These are phyloP conservation scores for Lagocephalus sceleratus DNA, from an alignment of 2,797 vertebrate species.

Conservation along the genomic window DNA sequence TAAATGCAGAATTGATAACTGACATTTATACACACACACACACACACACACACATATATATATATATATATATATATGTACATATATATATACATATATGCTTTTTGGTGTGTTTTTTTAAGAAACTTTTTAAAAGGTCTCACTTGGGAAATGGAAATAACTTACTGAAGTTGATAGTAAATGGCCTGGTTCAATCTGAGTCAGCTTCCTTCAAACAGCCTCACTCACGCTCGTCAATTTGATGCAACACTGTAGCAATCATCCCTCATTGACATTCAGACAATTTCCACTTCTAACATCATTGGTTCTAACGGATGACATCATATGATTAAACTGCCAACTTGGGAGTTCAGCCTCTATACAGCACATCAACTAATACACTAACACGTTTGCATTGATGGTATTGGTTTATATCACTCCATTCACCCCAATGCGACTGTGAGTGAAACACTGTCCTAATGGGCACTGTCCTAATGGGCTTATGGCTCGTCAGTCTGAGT, in stretches of 20 bases:
- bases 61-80: too few species aligned
- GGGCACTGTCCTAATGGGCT: slow-evolving; percentile 16
- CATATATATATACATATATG: too few species aligned
- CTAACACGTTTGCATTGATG: slow-evolving; percentile 16
- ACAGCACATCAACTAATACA: slow-evolving; percentile 1
- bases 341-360: slow-evolving; percentile 8
- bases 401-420: slow-evolving; percentile 18
- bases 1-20: slow-evolving; percentile 18
- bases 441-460: slow-evolving; percentile 22
- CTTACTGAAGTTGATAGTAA: slow-evolving; percentile 23
- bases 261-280: slow-evolving; percentile 62
- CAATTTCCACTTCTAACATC: slow-evolving; percentile 48
- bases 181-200: slow-evolving; percentile 22
- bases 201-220: slow-evolving; percentile 46
- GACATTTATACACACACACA: too few species aligned
- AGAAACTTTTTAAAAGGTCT: too few species aligned
- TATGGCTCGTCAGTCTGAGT: slow-evolving; percentile 19
- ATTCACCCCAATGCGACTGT: slow-evolving; percentile 18
- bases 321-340: slow-evolving; percentile 45
- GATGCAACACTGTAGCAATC: slow-evolving; percentile 69
- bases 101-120: too few species aligned
- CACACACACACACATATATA: too few species aligned
- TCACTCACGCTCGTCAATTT: slow-evolving; percentile 58
- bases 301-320: slow-evolving; percentile 58
- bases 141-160: too few species aligned